Conservation (phyloP, 1,140 invertebrate genomes). For the Pseudomyrmex pallidus region DNA sequence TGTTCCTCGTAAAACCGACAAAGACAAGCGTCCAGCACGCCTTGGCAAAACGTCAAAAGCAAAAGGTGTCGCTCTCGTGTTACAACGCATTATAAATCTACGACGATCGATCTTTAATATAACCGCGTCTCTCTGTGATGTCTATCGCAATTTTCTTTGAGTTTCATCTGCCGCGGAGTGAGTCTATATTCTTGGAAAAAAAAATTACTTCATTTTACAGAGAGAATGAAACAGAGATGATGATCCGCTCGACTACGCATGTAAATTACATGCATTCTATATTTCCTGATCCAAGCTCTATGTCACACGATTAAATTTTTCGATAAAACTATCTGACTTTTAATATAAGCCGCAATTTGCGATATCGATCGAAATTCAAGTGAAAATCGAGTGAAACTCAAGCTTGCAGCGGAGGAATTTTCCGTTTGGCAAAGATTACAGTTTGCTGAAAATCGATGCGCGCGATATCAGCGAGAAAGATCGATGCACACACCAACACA, state of each 20-base stretch:
- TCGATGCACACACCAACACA: background rate
- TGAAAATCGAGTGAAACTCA: slow-evolving; percentile 4
- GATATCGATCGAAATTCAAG: background rate
- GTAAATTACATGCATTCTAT: background rate
- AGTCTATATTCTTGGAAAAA: background rate
- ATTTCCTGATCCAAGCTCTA: background rate
- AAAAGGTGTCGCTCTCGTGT: slow-evolving; percentile 11
- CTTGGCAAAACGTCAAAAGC: slow-evolving; percentile 21
- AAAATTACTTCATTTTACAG: background rate
- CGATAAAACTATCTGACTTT: background rate
- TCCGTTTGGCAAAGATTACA: background rate
- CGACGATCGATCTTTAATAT: slow-evolving; percentile 28
- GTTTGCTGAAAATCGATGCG: slow-evolving; percentile 23
- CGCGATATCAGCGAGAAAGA: slow-evolving; percentile 22
- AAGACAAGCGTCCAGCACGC: slow-evolving; percentile 15
- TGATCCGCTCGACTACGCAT: background rate
- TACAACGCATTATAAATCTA: slow-evolving; percentile 19
- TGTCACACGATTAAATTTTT: background rate
- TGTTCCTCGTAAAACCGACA: slow-evolving; percentile 11
- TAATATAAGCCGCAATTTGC: background rate
- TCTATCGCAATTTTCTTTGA: background rate
- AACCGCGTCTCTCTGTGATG: background rate
- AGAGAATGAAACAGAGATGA: background rate
- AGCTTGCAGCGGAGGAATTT: background rate
- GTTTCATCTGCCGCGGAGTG: background rate